These are phyloP conservation scores for Anarhynchus alexandrinus DNA, from an alignment of 2,113 vertebrate genomes.

Conservation along the genomic window DNA sequence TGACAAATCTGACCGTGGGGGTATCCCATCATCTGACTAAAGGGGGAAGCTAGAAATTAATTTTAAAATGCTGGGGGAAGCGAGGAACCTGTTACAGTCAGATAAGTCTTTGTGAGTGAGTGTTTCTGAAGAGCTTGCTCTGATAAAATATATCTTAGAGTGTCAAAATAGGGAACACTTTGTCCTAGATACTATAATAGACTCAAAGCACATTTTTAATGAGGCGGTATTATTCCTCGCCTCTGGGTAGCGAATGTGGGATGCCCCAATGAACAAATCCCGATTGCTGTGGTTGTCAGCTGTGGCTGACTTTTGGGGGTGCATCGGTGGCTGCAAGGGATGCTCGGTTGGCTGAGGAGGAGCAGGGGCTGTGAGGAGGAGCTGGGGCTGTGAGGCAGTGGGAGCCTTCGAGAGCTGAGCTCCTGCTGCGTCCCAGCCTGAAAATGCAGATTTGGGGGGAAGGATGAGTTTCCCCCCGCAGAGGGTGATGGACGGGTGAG, in stretches of 20 bases:
- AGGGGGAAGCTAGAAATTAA: not conserved
- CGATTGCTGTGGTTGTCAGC: not conserved
- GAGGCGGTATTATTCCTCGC: conserved; percentile 1
- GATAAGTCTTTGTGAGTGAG: not conserved
- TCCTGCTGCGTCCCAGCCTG: not conserved
- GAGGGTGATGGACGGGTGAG: not conserved
- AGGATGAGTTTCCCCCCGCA: not conserved
- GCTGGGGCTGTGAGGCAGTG: not conserved
- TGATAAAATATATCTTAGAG: conserved; percentile 25
- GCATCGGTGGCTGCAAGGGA: not conserved
- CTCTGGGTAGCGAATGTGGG: not conserved
- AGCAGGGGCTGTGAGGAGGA: not conserved
- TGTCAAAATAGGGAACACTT: conserved; percentile 51
- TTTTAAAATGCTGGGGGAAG: not conserved
- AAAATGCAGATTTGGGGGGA: not conserved
- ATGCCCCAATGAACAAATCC: conserved; percentile 14
- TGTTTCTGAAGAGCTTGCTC: conserved; percentile 25
- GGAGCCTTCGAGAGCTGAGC: not conserved
- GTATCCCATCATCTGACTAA: not conserved
- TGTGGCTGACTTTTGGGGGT: not conserved
- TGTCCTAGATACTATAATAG: conserved; percentile 58
- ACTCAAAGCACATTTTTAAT: conserved; percentile 2
- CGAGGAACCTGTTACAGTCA: not conserved
- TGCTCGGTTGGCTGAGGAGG: not conserved
- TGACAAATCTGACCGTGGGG: not conserved